Evolutionary conservation across 2,797 vertebrate genomes (phyloP).

Genomic region (Cetoscarus ocellatus): DNA sequence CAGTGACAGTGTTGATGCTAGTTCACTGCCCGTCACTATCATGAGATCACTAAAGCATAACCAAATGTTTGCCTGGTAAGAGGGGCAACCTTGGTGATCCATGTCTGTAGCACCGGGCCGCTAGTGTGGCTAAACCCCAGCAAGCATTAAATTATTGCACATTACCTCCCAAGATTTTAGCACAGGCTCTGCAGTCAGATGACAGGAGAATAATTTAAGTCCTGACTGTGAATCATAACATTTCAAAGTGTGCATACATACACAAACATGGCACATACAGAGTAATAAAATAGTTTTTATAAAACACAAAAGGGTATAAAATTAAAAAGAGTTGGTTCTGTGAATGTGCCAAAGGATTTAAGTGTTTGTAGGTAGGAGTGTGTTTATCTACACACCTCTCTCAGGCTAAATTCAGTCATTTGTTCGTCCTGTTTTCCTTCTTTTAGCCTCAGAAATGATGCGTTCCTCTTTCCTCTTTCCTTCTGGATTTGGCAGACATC

Average conservation of each 20-base stretch:
- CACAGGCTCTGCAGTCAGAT: constrained; percentile 15
- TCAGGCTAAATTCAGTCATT: constrained; percentile 5
- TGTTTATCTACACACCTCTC: constrained; percentile 13
- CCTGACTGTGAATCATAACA: constrained; percentile 18
- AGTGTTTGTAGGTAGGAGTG: constrained; percentile 18
- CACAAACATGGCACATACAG: constrained; percentile 46
- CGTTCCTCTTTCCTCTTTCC: neutral
- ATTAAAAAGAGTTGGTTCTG: constrained; percentile 46
- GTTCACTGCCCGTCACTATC: neutral
- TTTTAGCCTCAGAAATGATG: constrained; percentile 13
- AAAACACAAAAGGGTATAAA: constrained; percentile 67
- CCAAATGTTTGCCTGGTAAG: neutral
- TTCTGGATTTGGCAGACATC: neutral
- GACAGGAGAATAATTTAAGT: constrained; percentile 9
- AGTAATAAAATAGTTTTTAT: constrained; percentile 48
- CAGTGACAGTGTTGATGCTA: no score
- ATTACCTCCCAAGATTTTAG: constrained; percentile 7
- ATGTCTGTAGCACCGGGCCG: neutral
- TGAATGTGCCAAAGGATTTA: constrained; percentile 28
- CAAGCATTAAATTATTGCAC: constrained; percentile 71
- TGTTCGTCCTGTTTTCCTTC: neutral
- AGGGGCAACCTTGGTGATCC: neutral
- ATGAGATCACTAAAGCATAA: neutral
- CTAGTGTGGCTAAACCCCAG: constrained; percentile 29
- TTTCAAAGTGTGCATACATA: constrained; percentile 21